A percentile compares a stretch with the other conserved stretches of the same genome.
Evolutionary conservation across 2,888 invertebrate species (phyloP).

Genomic region (Diplazon laetatorius): DNA sequence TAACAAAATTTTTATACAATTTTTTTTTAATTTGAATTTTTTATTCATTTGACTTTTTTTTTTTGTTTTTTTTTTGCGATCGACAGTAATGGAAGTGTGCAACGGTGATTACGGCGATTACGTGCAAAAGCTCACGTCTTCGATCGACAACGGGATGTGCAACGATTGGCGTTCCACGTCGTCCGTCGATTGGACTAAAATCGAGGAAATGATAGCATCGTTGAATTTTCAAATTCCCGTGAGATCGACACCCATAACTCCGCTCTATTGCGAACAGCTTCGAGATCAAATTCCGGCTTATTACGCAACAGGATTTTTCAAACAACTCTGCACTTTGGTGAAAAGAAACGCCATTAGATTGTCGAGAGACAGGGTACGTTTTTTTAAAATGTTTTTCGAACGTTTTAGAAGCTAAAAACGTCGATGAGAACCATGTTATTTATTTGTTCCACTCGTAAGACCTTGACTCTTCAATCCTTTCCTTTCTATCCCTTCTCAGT

Average conservation of each 20-base stretch:
- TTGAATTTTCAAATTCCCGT: conserved; percentile 82
- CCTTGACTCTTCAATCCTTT: no score
- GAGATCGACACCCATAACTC: conserved; percentile 72
- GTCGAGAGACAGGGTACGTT: conserved; percentile 86
- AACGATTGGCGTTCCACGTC: conserved; percentile 83
- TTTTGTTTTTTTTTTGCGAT: conserved; percentile 12
- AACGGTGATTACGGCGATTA: conserved; percentile 89
- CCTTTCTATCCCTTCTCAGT: no score
- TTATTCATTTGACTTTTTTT: background rate
- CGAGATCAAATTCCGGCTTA: conserved; percentile 71
- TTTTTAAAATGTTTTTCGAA: background rate
- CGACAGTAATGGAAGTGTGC: conserved; percentile 91
- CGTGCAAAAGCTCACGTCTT: conserved; percentile 84
- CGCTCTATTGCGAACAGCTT: conserved; percentile 70
- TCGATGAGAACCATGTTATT: no score
- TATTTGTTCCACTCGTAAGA: no score
- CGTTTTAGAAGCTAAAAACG: background rate
- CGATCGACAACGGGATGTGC: conserved; percentile 86
- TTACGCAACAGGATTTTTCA: conserved; percentile 85
- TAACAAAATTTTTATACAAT: no score
- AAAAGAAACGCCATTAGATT: conserved; percentile 86
- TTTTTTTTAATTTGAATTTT: no score
- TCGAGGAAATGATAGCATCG: conserved; percentile 83
- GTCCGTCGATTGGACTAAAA: conserved; percentile 45
- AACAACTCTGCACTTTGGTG: conserved; percentile 86